Evolutionary conservation across 2,113 vertebrate species (phyloP), one percentile per base, ranked within the genome.

Genomic region (Eptatretus burgeri): DNA sequence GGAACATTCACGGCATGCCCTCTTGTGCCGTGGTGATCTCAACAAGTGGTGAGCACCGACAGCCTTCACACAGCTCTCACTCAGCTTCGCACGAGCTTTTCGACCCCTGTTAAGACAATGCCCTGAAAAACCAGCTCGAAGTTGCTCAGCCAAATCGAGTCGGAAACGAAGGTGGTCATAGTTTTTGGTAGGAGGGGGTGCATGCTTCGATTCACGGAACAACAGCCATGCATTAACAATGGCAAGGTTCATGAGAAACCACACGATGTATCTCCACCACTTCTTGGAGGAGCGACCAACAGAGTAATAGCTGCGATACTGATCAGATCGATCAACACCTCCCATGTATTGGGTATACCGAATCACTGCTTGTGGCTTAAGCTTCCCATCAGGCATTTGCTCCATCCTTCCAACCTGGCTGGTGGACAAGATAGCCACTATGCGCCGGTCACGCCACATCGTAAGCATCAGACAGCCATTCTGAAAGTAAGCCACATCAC

Each of bases 141-240:
- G 50, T 20, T 63, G 9, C 62, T 66, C 63, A 27, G 62, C 65
- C 19, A 66, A 20, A n/a, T 18, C 49, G 17, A 50, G 62, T n/a
- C 65, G 49, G 65, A 64, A 66, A 27, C n/a, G 62, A 13, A 66
- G 62, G 62, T 66, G 65, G 51, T 66, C 65, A 13, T 66, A 66
- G 49, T 62, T 51, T 16, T 16, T 64, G 49, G 65, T 18, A 14
- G 63, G 65, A 1, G 65, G 62, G 9, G 65, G 65, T 17, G 51
- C 50, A 18, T 66, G 65, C 9, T 60, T n/a, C 50, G 65, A 66
- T 16, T n/a, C 63, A 16, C 63, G 62, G 65, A 63, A 66, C 14
- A 66, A 52, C 3, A 66, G 65, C 65, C 65, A 66, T 49, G 62
- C 65, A 52, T 66, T 66, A 18, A 66, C 65, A 5, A 66, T 66